These are phyloP conservation scores for Caenorhabditis sulstoni DNA, from an alignment of 2,888 invertebrate genomes.

Conservation along the genomic window DNA sequence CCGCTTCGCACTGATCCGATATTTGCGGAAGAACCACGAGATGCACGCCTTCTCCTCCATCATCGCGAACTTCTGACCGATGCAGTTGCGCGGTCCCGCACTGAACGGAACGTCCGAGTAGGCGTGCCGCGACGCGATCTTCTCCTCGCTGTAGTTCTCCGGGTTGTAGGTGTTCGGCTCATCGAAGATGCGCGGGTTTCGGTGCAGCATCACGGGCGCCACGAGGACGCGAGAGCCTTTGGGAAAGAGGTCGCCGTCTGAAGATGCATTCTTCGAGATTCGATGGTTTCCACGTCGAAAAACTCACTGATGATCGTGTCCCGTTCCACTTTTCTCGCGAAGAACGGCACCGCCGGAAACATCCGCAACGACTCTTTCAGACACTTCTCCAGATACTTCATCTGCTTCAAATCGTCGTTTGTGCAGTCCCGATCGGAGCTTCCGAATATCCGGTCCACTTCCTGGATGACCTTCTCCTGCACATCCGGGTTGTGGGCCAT, in stretches of 20 bases:
- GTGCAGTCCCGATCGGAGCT: slow-evolving; percentile 78
- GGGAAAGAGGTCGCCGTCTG: slow-evolving; percentile 65
- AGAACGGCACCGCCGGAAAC: slow-evolving; percentile 72
- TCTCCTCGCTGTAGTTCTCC: slow-evolving; percentile 81
- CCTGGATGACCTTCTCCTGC: slow-evolving; percentile 81
- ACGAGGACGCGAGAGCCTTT: slow-evolving; percentile 75
- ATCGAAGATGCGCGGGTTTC: slow-evolving; percentile 77
- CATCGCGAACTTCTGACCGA: slow-evolving; percentile 73
- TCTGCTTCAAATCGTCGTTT: slow-evolving; percentile 75
- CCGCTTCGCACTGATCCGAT: slow-evolving; percentile 67
- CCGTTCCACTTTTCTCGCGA: slow-evolving; percentile 71
- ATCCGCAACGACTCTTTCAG: slow-evolving; percentile 72
- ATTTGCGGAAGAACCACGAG: slow-evolving; percentile 81
- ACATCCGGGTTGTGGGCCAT: slow-evolving; percentile 81
- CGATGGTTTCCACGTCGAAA: background rate
- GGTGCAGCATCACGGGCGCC: slow-evolving; percentile 77
- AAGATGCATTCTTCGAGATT: too few relatives aligned
- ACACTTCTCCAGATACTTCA: slow-evolving; percentile 72
- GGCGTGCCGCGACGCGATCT: slow-evolving; percentile 65
- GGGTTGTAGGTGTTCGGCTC: slow-evolving; percentile 81
- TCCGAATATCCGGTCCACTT: slow-evolving; percentile 75
- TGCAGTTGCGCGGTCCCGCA: slow-evolving; percentile 75
- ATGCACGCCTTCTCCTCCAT: slow-evolving; percentile 81
- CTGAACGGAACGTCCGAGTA: slow-evolving; percentile 72
- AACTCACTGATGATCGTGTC: slow-evolving; percentile 72